Percentiles rank a stretch among this genome's conserved stretches.
phyloP scores from a whole-genome alignment of 2,888 invertebrate species.

The Agonopterix subpropinquella region DNA sequence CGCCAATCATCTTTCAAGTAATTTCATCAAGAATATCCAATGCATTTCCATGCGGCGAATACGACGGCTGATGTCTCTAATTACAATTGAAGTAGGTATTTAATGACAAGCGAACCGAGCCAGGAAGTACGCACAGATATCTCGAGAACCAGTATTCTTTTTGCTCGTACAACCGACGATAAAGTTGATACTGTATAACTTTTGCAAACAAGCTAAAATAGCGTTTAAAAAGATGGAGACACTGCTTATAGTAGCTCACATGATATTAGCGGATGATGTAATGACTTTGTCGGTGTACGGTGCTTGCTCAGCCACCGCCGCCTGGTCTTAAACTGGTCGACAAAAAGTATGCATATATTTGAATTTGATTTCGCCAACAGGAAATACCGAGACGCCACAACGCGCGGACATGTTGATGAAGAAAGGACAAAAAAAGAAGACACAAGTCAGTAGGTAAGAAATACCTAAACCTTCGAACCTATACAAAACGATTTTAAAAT shows the following conservation, averaged over 20 bases:
- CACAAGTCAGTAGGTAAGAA: slow-evolving; percentile 1
- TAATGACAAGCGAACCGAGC: slow-evolving; percentile 18
- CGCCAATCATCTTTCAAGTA: neutral
- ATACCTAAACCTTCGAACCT: neutral
- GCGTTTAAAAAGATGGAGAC: neutral
- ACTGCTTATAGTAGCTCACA: slow-evolving; percentile 3
- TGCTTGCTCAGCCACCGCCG: slow-evolving; percentile 22
- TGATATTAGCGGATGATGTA: slow-evolving; percentile 1
- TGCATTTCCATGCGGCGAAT: no score
- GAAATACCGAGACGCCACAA: slow-evolving; percentile 54
- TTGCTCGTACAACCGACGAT: slow-evolving; percentile 15
- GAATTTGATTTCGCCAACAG: slow-evolving; percentile 66
- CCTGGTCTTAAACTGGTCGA: slow-evolving; percentile 32
- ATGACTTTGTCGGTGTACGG: slow-evolving; percentile 6
- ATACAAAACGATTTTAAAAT: no score
- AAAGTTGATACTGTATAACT: slow-evolving; percentile 14
- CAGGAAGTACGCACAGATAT: slow-evolving; percentile 40
- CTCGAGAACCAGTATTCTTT: slow-evolving; percentile 32
- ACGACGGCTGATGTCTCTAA: no score
- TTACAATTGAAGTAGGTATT: neutral
- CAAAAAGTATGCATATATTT: slow-evolving; percentile 71
- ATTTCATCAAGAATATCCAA: neutral
- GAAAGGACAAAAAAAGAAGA: slow-evolving; percentile 28
- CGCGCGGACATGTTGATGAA: slow-evolving; percentile 33
- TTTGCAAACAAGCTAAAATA: slow-evolving; percentile 9